phyloP scores from a whole-genome alignment of 2,113 vertebrate genomes.

The Neolamprologus brichardi region DNA sequence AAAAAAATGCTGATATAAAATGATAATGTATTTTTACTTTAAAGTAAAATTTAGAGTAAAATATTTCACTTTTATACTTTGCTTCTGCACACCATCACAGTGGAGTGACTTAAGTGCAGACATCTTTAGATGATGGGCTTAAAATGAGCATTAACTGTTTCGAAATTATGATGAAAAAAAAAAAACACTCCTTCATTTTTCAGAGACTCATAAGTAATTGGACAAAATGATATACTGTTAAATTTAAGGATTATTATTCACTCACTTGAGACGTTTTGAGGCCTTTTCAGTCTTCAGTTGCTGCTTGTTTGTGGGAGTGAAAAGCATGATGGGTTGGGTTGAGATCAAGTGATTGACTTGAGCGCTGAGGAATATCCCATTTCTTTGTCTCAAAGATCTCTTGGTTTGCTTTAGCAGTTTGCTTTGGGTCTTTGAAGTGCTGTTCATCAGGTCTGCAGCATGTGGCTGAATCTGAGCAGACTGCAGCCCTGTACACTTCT shows the following conservation, averaged over 20 bases:
- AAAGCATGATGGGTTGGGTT: neutral
- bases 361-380: neutral
- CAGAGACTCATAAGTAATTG: neutral
- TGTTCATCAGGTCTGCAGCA: neutral
- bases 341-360: neutral
- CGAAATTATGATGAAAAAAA: accelerated
- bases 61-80: neutral
- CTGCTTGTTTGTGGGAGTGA: neutral
- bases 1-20: neutral
- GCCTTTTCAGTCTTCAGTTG: neutral
- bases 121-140: neutral
- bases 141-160: neutral
- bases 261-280: neutral
- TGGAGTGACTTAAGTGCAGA: neutral
- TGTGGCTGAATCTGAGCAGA: neutral
- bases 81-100: accelerated
- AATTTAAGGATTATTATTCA: neutral
- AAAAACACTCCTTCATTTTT: neutral
- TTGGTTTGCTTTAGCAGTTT: neutral
- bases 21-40: neutral
- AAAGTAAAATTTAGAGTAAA: neutral
- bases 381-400: neutral
- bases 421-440: neutral
- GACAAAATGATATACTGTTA: neutral
- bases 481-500: neutral